phyloP scores from a whole-genome alignment of 2,113 vertebrate genomes.

The Hepsetus odoe region DNA sequence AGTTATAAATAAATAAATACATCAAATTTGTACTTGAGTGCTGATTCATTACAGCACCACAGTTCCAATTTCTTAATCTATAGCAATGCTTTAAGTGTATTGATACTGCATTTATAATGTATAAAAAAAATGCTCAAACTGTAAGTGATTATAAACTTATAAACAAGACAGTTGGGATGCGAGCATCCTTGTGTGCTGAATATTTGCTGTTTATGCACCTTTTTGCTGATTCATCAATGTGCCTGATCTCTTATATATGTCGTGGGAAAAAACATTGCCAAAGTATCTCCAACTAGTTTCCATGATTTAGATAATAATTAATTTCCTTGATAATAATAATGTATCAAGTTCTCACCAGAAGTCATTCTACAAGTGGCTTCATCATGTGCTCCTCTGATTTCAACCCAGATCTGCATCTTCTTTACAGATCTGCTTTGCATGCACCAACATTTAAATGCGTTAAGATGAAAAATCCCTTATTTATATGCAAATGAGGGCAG shows the following conservation, averaged over 20 bases:
- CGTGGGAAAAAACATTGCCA: background rate
- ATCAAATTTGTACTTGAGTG: too few species aligned
- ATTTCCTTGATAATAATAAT: background rate
- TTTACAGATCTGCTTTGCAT: slow-evolving; percentile 68
- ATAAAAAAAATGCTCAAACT: too few species aligned
- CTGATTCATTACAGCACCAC: too few species aligned
- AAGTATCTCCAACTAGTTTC: background rate
- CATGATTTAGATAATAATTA: slow-evolving; percentile 11
- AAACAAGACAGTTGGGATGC: too few species aligned
- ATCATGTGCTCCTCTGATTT: slow-evolving; percentile 16
- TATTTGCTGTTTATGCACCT: background rate
- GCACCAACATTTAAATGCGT: slow-evolving; percentile 69
- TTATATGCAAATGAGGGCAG: slow-evolving; percentile 80
- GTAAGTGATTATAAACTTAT: too few species aligned
- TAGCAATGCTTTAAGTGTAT: too few species aligned
- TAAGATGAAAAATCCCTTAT: slow-evolving; percentile 74
- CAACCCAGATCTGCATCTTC: slow-evolving; percentile 15
- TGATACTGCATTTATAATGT: too few species aligned
- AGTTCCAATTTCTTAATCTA: too few species aligned
- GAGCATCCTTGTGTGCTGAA: background rate
- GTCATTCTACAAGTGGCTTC: slow-evolving; percentile 4
- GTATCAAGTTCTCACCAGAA: background rate
- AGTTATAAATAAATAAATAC: too few species aligned
- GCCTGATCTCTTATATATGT: too few species aligned
- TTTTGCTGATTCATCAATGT: background rate